Conservation (phyloP, 2,113 vertebrate species). For the Ginglymostoma cirratum region DNA sequence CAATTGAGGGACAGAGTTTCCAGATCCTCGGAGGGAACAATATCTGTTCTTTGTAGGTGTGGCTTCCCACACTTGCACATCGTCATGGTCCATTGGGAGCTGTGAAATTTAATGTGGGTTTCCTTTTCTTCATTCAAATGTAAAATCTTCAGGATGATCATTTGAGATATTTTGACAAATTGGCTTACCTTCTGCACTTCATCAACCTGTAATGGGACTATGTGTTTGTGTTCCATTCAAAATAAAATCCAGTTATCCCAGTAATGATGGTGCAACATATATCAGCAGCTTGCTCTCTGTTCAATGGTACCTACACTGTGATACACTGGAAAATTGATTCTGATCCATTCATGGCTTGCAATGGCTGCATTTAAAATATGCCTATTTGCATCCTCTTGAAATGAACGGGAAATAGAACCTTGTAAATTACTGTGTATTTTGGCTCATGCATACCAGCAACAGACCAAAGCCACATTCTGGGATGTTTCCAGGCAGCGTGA, state of each 20-base stretch:
- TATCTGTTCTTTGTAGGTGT: not conserved
- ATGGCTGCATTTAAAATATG: constrained; percentile 1
- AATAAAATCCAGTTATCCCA: not conserved
- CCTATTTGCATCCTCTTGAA: constrained; percentile 32
- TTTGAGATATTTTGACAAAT: not conserved
- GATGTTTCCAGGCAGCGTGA: constrained; percentile 13
- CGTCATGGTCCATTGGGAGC: not conserved
- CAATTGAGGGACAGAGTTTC: not conserved
- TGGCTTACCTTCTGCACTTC: not conserved
- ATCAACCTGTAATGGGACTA: not conserved
- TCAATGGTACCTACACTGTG: not conserved
- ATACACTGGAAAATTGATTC: not conserved
- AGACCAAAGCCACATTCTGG: constrained; percentile 29
- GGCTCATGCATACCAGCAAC: not conserved
- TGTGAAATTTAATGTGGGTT: not conserved
- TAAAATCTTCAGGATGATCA: not conserved
- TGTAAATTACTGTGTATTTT: constrained; percentile 33
- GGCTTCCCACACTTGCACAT: not conserved
- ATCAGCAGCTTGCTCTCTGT: not conserved
- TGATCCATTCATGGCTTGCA: not conserved
- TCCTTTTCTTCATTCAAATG: not conserved
- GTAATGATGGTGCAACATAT: not conserved
- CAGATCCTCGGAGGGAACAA: not conserved
- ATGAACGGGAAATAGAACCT: constrained; percentile 16
- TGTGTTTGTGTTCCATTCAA: not conserved